Evolutionary conservation across 2,888 invertebrate species (phyloP).

Genomic region (Conops quadrifasciatus): DNA sequence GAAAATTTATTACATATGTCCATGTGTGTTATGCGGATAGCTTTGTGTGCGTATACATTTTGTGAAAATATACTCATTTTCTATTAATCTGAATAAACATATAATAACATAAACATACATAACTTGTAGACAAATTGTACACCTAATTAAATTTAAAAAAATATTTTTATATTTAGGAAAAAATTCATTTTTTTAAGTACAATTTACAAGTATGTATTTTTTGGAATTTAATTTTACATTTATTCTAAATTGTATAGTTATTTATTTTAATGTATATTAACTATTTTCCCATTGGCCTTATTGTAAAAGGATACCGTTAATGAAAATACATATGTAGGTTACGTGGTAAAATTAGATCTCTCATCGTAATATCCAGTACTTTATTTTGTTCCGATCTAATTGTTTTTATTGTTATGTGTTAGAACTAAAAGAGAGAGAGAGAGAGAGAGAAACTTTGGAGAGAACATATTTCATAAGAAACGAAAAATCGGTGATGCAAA

Average conservation of each 20-base stretch:
- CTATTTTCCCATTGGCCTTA: background rate
- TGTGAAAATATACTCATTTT: background rate
- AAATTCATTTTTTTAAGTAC: no score
- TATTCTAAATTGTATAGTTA: no score
- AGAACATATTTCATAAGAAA: background rate
- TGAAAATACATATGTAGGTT: background rate
- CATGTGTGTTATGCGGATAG: background rate
- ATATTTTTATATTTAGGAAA: no score
- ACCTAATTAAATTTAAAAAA: no score
- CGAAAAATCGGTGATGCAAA: background rate
- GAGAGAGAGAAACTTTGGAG: background rate
- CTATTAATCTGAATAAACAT: no score
- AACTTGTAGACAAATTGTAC: no score
- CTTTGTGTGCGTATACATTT: background rate
- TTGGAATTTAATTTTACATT: no score
- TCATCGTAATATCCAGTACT: slow-evolving; percentile 49
- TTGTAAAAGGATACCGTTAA: background rate
- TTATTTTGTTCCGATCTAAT: slow-evolving; percentile 50
- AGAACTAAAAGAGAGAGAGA: background rate
- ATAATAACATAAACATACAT: no score
- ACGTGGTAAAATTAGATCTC: background rate
- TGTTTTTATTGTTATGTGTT: slow-evolving; percentile 7
- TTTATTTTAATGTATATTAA: background rate
- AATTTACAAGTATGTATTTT: no score
- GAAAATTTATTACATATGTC: background rate